phyloP scores from a whole-genome alignment of 2,113 vertebrate genomes.

The Trinectes maculatus region DNA sequence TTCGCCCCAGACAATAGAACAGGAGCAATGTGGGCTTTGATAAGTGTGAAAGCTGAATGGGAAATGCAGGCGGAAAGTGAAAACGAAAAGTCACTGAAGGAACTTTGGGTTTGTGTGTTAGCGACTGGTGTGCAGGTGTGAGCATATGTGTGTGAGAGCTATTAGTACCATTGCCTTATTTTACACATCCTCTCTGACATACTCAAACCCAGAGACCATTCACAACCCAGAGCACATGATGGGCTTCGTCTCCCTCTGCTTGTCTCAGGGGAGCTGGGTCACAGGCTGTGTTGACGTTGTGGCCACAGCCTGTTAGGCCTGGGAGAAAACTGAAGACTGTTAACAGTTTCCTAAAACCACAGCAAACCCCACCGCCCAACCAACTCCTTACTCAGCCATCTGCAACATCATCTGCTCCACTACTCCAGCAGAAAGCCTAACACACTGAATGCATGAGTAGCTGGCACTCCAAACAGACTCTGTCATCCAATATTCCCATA shows the following conservation, averaged over 20 bases:
- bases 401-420: constrained; percentile 62
- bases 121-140: constrained; percentile 10
- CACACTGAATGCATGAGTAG: constrained; percentile 13
- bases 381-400: constrained; percentile 58
- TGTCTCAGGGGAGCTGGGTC: constrained; percentile 44
- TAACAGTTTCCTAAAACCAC: constrained; percentile 27
- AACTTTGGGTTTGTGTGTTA: not conserved
- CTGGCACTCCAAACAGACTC: constrained; percentile 1
- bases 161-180: constrained; percentile 58
- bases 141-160: constrained; percentile 9
- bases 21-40: constrained; percentile 67
- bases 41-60: constrained; percentile 69
- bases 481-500: constrained; percentile 9
- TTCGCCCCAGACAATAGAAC: constrained; percentile 63
- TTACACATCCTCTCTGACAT: not conserved
- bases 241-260: constrained; percentile 8
- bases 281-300: constrained; percentile 38
- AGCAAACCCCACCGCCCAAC: constrained; percentile 1
- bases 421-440: constrained; percentile 31
- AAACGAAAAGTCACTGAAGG: constrained; percentile 50
- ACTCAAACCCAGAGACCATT: constrained; percentile 28
- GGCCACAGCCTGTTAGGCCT: constrained; percentile 48
- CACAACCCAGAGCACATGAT: constrained; percentile 18
- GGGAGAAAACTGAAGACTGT: constrained; percentile 36
- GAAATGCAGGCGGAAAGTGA: constrained; percentile 52